phyloP scores from a whole-genome alignment of 1,140 invertebrate genomes.

The Nasonia longicornis region DNA sequence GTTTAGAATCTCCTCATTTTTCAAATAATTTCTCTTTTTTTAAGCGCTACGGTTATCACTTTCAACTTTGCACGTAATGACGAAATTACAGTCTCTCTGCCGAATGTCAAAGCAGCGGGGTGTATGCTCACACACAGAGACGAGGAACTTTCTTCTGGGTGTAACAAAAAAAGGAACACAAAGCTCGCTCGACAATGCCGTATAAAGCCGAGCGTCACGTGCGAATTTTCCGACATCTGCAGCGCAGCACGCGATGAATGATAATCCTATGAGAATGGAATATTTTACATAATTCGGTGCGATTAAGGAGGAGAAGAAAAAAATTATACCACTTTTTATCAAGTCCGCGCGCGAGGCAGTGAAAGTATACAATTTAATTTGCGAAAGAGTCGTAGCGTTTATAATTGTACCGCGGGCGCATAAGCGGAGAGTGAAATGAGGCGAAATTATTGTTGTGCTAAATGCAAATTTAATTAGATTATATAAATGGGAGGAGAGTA shows the following conservation, averaged over 20 bases:
- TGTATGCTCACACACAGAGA: neutral
- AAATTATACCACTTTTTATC: slow-evolving; percentile 4
- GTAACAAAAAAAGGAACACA: neutral
- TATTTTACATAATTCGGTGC: slow-evolving; percentile 20
- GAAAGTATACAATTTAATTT: slow-evolving; percentile 33
- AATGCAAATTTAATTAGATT: slow-evolving; percentile 26
- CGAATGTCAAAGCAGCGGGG: neutral
- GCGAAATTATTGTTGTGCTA: neutral
- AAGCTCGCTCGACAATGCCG: neutral
- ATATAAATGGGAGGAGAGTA: neutral
- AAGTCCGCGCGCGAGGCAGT: neutral
- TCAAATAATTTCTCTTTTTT: neutral
- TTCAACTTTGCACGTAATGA: neutral
- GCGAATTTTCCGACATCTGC: slow-evolving; percentile 1
- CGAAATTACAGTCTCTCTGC: neutral
- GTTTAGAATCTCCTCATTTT: neutral
- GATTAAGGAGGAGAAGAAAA: neutral
- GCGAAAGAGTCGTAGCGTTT: neutral
- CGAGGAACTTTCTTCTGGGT: neutral
- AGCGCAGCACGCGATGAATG: neutral
- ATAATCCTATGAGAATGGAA: neutral
- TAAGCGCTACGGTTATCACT: neutral
- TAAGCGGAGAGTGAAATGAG: neutral
- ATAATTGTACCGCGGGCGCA: neutral
- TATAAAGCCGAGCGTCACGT: neutral